Evolutionary conservation across 2,888 invertebrate species (phyloP).

Genomic region (Euproctis similis): DNA sequence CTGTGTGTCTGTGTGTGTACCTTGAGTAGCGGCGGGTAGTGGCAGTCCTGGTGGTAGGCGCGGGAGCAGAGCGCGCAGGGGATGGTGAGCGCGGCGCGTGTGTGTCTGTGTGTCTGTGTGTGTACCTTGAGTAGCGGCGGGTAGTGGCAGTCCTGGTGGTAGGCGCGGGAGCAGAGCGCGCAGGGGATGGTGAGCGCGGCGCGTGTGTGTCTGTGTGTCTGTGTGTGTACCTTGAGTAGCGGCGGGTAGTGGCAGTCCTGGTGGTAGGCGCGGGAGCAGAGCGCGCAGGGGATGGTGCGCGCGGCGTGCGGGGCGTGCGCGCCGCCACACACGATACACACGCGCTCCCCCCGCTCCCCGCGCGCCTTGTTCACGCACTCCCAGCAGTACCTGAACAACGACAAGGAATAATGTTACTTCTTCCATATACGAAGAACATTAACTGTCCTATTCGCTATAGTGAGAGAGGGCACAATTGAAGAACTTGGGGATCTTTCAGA

Average conservation of each 20-base stretch:
- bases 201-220: not conserved
- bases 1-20: slow-evolving; percentile 17
- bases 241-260: slow-evolving; percentile 95
- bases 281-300: slow-evolving; percentile 88
- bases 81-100: too few relatives aligned
- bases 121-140: not conserved
- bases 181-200: not conserved
- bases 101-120: too few relatives aligned
- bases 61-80: slow-evolving; percentile 93
- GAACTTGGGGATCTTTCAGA: too few relatives aligned
- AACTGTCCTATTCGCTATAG: too few relatives aligned
- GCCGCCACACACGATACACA: slow-evolving; percentile 95
- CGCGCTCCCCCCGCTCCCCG: slow-evolving; percentile 94
- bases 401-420: too few relatives aligned
- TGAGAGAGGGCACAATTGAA: too few relatives aligned
- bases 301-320: slow-evolving; percentile 37
- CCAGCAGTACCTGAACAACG: slow-evolving; percentile 88
- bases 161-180: too few relatives aligned
- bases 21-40: slow-evolving; percentile 82
- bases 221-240: slow-evolving; percentile 29
- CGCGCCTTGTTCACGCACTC: slow-evolving; percentile 96
- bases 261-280: slow-evolving; percentile 94
- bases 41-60: slow-evolving; percentile 94
- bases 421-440: too few relatives aligned
- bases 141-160: not conserved